phyloP scores from a whole-genome alignment of 2,113 vertebrate species.

The Charina bottae region DNA sequence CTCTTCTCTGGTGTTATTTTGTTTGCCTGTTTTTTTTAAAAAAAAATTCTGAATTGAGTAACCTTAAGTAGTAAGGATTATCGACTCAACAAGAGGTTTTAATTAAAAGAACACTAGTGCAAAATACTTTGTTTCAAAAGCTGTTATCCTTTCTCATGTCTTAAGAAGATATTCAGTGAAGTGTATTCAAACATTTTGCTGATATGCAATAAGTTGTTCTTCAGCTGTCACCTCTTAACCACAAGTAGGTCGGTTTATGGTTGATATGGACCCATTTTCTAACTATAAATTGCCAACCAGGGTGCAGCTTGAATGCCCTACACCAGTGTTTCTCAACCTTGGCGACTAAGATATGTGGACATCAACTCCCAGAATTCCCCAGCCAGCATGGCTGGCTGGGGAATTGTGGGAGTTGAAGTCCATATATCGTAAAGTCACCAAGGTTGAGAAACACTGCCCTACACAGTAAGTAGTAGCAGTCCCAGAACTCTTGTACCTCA shows the following conservation, averaged over 20 bases:
- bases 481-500: neutral
- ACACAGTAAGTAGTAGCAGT: neutral
- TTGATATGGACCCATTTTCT: neutral
- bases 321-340: too few species aligned
- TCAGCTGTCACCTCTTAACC: conserved; percentile 9
- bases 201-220: neutral
- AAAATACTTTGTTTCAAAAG: conserved; percentile 5
- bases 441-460: neutral
- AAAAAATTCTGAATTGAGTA: neutral
- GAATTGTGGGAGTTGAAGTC: too few species aligned
- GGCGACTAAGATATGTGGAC: too few species aligned
- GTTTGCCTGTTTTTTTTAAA: neutral
- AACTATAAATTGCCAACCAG: neutral
- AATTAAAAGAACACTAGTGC: neutral
- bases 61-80: neutral
- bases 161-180: neutral
- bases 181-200: conserved; percentile 13
- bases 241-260: neutral
- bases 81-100: neutral
- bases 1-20: neutral
- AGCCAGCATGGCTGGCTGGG: too few species aligned
- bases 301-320: neutral
- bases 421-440: too few species aligned
- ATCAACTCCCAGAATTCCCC: too few species aligned
- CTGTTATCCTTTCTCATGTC: neutral